Percentiles rank a stretch among this genome's conserved stretches.
Conservation (phyloP, 2,888 invertebrate species). For the Arrhopalites spinosus region DNA sequence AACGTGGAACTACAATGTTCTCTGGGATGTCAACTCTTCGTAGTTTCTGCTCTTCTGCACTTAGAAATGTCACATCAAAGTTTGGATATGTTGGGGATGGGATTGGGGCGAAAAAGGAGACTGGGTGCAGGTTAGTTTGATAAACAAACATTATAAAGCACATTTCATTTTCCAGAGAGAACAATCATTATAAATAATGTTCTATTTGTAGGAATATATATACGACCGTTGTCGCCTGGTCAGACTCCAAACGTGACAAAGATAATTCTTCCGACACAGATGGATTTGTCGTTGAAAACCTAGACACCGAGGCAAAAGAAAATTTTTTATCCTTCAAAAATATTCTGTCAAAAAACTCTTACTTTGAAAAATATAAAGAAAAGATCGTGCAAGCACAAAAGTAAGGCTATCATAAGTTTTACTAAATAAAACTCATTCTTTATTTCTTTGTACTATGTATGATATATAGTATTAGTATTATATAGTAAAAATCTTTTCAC, state of each 20-base stretch:
- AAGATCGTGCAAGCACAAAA: conserved; percentile 76
- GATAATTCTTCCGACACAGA: conserved; percentile 16
- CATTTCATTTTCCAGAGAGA: too few species aligned
- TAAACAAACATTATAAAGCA: too few species aligned
- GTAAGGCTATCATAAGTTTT: conserved; percentile 46
- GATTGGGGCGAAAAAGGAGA: too few species aligned
- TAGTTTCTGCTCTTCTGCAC: too few species aligned
- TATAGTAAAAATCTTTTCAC: not conserved
- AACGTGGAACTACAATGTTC: too few species aligned
- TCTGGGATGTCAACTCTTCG: too few species aligned
- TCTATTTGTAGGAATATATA: too few species aligned
- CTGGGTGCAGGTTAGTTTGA: too few species aligned
- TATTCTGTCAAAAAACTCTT: conserved; percentile 67
- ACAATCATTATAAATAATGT: too few species aligned
- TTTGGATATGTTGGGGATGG: too few species aligned
- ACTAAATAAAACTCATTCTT: not conserved
- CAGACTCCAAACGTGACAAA: conserved; percentile 3
- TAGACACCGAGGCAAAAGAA: conserved; percentile 33
- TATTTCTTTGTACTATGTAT: not conserved
- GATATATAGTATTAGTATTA: not conserved
- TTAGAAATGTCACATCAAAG: too few species aligned
- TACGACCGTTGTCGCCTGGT: not conserved
- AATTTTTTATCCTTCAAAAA: conserved; percentile 34
- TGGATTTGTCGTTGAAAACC: conserved; percentile 26
- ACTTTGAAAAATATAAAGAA: conserved; percentile 77